Evolutionary conservation across 2,888 invertebrate species (phyloP).

Genomic region (Alentia gelatinosa): DNA sequence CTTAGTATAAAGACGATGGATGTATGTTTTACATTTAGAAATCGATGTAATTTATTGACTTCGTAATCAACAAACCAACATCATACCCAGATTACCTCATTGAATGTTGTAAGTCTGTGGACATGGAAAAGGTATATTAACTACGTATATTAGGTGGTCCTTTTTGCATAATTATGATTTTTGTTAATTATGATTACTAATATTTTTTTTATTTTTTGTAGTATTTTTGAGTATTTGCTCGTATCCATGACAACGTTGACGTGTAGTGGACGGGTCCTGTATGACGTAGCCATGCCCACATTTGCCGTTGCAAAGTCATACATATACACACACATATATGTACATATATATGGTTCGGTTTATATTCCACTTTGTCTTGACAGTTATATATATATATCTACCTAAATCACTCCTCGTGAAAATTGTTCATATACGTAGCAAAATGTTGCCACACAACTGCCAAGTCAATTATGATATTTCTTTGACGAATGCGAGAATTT

Average conservation of each 20-base stretch:
- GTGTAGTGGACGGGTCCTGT: no score
- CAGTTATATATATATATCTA: no score
- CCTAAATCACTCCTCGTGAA: neutral
- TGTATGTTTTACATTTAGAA: slow-evolving; percentile 45
- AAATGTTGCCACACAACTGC: slow-evolving; percentile 50
- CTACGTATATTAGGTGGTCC: neutral
- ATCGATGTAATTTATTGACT: slow-evolving; percentile 45
- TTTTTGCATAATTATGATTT: slow-evolving; percentile 47
- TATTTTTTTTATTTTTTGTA: slow-evolving; percentile 39
- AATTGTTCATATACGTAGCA: slow-evolving; percentile 35
- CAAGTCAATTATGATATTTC: slow-evolving; percentile 50
- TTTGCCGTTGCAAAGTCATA: slow-evolving; percentile 26
- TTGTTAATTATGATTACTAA: neutral
- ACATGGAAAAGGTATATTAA: slow-evolving; percentile 29
- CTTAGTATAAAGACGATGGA: neutral
- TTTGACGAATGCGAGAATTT: slow-evolving; percentile 12
- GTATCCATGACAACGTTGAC: slow-evolving; percentile 37
- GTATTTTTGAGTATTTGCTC: slow-evolving; percentile 46
- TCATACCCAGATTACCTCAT: slow-evolving; percentile 46
- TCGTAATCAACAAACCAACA: slow-evolving; percentile 42
- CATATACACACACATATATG: slow-evolving; percentile 18
- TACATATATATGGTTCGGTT: slow-evolving; percentile 27
- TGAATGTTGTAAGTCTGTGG: slow-evolving; percentile 43
- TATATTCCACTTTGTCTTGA: slow-evolving; percentile 21
- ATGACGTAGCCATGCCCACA: no score